Evolutionary conservation across 2,888 invertebrate species (phyloP).

Genomic region (Lepetodrilus schrolli): DNA sequence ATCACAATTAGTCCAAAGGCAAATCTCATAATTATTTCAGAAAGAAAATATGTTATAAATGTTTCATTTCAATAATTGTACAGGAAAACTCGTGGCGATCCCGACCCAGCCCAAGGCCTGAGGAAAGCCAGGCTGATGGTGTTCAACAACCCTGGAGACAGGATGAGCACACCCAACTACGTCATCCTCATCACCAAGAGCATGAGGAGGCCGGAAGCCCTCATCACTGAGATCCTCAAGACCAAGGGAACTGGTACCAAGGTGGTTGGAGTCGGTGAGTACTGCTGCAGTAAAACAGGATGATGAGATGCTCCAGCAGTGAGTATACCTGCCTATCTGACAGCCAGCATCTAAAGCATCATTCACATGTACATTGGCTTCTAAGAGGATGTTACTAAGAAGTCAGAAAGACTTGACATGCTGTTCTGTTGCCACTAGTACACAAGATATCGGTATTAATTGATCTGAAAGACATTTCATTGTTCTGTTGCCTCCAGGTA

Average conservation of each 20-base stretch:
- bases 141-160: constrained; percentile 49
- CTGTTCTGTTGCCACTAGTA: neutral
- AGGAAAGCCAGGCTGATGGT: constrained; percentile 54
- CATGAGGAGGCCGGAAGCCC: constrained; percentile 45
- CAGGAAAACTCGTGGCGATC: constrained; percentile 57
- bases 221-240: constrained; percentile 56
- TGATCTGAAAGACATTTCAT: neutral
- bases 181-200: constrained; percentile 63
- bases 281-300: neutral
- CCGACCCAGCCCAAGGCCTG: constrained; percentile 60
- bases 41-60: too few species aligned
- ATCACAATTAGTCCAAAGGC: too few species aligned
- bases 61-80: neutral
- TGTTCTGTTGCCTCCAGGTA: neutral
- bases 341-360: too few species aligned
- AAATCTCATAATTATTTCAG: too few species aligned
- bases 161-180: constrained; percentile 56
- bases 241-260: constrained; percentile 58
- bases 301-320: too few species aligned
- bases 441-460: neutral
- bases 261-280: constrained; percentile 60
- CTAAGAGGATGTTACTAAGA: too few species aligned
- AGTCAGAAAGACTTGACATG: too few species aligned
- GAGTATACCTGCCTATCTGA: too few species aligned
- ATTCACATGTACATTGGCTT: too few species aligned